Evolutionary conservation across 1,140 invertebrate species (phyloP), one percentile per base, ranked within the genome.

Genomic region (Brachionus manjavacas): DNA sequence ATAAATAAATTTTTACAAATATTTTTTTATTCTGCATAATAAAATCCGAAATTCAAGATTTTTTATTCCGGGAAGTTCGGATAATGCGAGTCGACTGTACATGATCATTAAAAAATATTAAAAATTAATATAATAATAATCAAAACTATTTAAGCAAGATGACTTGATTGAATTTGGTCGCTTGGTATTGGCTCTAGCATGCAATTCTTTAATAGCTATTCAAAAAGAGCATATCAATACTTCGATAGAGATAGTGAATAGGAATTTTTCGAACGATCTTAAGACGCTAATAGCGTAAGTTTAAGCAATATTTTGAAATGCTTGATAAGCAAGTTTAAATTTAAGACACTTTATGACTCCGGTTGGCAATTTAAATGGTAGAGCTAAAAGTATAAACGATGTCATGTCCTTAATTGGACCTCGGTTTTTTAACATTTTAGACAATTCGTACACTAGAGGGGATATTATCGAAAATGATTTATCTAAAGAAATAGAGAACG

Each of bases 341-440:
- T 14, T 16, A 31, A 28, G 84, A 14, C 81, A 68, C 85, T 86
- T 6, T 85, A 90, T 88, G 89, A 96, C 95, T 89, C 91, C 96
- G 86, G 91, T 95, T 85, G 92, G 93, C 12, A 92, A 88, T 86
- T 92, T 92, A 89, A 89, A 87, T 84, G 87, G 92, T 81, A 91
- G 93, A 86, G 92, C 35, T 20, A 83, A 94, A 86, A 94, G 92
- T 85, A 94, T 99, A 16, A 96, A 95, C 86, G 96, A 99, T 91
- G 92, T 98, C 85, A 98, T 99, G 97, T 96, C 96, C 9, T 98
- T 98, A 95, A 98, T 99, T 87, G 97, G 97, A 41, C 96, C 96
- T 8, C 91, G 96, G 85, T 98, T 98, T 90, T 99, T 98, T 88
- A 95, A 94, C 3, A 95, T 98, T 90, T 91, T 98, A 86, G 96